A percentile compares a stretch with the other conserved stretches of the same genome.
phyloP scores from a whole-genome alignment of 2,888 invertebrate genomes.

The Hirtodrosophila trivittata region DNA sequence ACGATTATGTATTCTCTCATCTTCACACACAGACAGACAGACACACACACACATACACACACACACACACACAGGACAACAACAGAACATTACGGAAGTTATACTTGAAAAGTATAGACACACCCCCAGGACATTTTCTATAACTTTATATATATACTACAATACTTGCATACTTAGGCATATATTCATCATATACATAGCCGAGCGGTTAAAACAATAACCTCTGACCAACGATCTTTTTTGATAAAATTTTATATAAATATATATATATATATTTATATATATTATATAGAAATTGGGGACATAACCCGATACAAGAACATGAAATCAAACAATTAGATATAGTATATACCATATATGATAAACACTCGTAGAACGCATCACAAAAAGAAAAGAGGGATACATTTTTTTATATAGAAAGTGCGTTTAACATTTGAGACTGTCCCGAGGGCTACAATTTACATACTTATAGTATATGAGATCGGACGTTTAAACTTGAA shows the following conservation, averaged over 20 bases:
- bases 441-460: slow-evolving; percentile 55
- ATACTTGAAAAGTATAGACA: slow-evolving; percentile 75
- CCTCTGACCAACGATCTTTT: slow-evolving; percentile 58
- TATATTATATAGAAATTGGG: slow-evolving; percentile 43
- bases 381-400: slow-evolving; percentile 18
- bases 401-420: slow-evolving; percentile 14
- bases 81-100: slow-evolving; percentile 49
- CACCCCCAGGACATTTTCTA: slow-evolving; percentile 4
- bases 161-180: slow-evolving; percentile 1
- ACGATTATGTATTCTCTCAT: slow-evolving; percentile 67
- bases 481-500: slow-evolving; percentile 12
- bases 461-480: slow-evolving; percentile 23
- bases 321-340: slow-evolving; percentile 43
- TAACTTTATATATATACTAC: slow-evolving; percentile 11
- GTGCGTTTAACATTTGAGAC: slow-evolving; percentile 61
- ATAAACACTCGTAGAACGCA: slow-evolving; percentile 31
- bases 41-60: slow-evolving; percentile 30
- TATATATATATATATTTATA: no score
- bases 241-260: slow-evolving; percentile 53
- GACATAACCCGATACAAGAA: slow-evolving; percentile 19
- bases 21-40: slow-evolving; percentile 53
- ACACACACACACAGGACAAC: slow-evolving; percentile 25
- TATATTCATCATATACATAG: slow-evolving; percentile 37
- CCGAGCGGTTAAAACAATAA: slow-evolving; percentile 41
- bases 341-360: slow-evolving; percentile 26